Conservation (phyloP, 2,888 invertebrate species). For the Apotomis betuletana region DNA sequence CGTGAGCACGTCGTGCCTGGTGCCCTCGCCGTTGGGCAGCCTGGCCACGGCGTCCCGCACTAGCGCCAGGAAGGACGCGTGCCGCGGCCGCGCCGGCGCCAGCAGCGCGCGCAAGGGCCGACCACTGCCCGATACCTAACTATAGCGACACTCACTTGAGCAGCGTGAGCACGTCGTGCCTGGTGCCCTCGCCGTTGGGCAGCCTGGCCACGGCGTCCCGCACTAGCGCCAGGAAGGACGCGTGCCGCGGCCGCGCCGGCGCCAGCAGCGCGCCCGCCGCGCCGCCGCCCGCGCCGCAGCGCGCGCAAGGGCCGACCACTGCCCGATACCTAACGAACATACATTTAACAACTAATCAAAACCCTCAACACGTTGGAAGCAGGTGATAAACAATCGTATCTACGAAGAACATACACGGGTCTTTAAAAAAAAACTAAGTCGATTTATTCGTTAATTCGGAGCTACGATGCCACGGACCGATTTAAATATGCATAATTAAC, state of each 20-base stretch:
- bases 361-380: too few species aligned
- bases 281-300: constrained; percentile 54
- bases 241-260: constrained; percentile 93
- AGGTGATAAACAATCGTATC: too few species aligned
- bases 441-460: too few species aligned
- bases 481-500: too few species aligned
- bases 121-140: too few species aligned
- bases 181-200: constrained; percentile 97
- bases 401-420: too few species aligned
- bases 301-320: constrained; percentile 53
- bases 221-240: constrained; percentile 95
- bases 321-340: constrained; percentile 1
- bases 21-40: not conserved
- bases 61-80: not conserved
- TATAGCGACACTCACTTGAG: constrained; percentile 74
- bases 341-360: too few species aligned
- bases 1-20: not conserved
- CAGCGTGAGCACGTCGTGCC: constrained; percentile 95
- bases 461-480: too few species aligned
- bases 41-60: not conserved
- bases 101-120: too few species aligned
- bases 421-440: too few species aligned
- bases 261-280: constrained; percentile 93
- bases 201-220: constrained; percentile 96
- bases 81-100: too few species aligned